Evolutionary conservation across 35 echinoderm and acorn worm species (phyloP).

Genomic region (Apostichopus japonicus): DNA sequence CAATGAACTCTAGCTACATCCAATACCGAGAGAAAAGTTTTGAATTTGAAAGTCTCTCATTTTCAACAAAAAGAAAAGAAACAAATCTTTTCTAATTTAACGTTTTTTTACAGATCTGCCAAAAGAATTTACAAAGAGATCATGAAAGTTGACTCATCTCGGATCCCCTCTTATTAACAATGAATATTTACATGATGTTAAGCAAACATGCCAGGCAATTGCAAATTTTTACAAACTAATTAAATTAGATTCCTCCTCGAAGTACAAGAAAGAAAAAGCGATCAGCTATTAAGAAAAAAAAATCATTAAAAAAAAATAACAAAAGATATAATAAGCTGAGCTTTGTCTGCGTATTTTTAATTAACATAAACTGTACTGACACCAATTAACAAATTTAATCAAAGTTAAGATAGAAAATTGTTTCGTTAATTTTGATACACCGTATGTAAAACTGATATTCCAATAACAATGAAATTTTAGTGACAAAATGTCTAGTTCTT

Average conservation of each 20-base stretch:
- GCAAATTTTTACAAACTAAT: neutral
- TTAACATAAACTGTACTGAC: neutral
- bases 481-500: neutral
- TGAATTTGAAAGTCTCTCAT: too few relatives aligned
- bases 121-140: too few relatives aligned
- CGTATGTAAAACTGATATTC: too few relatives aligned
- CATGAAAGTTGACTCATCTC: too few relatives aligned
- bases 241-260: neutral
- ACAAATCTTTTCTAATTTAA: too few relatives aligned
- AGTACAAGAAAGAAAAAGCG: neutral
- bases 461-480: neutral
- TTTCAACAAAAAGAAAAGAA: too few relatives aligned
- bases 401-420: too few relatives aligned
- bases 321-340: neutral
- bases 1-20: too few relatives aligned
- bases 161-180: neutral
- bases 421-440: too few relatives aligned
- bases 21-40: too few relatives aligned
- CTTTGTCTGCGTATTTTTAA: neutral
- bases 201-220: neutral
- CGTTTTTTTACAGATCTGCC: too few relatives aligned
- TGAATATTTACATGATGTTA: neutral
- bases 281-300: neutral
- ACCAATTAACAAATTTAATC: too few relatives aligned
- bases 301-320: neutral